Evolutionary conservation across 1,140 invertebrate species (phyloP), one percentile per base, ranked within the genome.

Genomic region (Oedothorax gibbosus): DNA sequence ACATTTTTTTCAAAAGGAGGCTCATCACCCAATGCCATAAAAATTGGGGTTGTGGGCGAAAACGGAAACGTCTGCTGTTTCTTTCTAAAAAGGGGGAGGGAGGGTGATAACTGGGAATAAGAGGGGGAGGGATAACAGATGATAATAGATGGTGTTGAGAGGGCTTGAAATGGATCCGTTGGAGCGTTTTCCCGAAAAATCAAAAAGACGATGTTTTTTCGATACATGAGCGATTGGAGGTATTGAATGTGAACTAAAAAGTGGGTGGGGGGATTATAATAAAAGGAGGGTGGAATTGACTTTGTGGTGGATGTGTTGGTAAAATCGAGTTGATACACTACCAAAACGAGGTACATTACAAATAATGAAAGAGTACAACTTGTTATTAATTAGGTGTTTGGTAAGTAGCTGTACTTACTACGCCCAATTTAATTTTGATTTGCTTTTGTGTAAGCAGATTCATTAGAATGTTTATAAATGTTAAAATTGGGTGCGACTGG

Each of bases 61-160:
- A 71, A 18, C 78, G 78, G 78, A 69, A 80, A 80, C 65, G 65
- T 71, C 53, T 80, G 78, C 71, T 80, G 65, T 69, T 62, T 80
- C 71, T 64, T 20, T 66, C 50, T 35, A 21, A 60, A 62, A 60
- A 53, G 57, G 57, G 35, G 18, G 57, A 4, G 66, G 53, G n/a
- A 66, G 65, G n/a, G 54, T 57, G 12, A 57, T 75, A 75, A 18
- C 12, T 62, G 35, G 35, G 35, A 5, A 35, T 35, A 49, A 60
- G 50, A 60, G 54, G 57, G 57, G 35, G 18, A 49, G 7, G 66
- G 53, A 18, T 65, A 54, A 12, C 10, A n/a, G 50, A 10, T n/a
- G 76, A 79, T 79, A 79, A 79, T 79, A 62, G 76, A 79, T 79
- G 35, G 60, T 79, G 76, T 79, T 79, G 76, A 79, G 76, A 66